Evolutionary conservation across 2,113 vertebrate species (phyloP).

Genomic region (Anarrhichthys ocellatus): DNA sequence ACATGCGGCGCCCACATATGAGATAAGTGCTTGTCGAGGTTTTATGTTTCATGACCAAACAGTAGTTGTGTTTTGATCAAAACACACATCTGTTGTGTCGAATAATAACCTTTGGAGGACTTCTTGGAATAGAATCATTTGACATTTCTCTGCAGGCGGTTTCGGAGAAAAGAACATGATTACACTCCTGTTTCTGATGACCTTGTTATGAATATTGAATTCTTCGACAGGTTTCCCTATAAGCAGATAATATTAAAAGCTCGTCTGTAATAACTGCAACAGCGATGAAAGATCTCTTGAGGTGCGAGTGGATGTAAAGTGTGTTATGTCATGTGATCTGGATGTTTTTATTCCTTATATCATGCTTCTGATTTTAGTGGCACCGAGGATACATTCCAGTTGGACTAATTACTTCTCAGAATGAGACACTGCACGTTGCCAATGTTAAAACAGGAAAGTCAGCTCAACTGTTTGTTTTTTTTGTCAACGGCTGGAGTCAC

Average conservation of each 20-base stretch:
- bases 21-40: conserved; percentile 46
- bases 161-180: conserved; percentile 47
- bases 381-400: neutral
- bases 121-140: conserved; percentile 73
- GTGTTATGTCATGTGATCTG: neutral
- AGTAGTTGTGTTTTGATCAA: conserved; percentile 77
- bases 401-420: conserved; percentile 38
- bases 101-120: conserved; percentile 61
- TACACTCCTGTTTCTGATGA: neutral
- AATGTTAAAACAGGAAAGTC: conserved; percentile 31
- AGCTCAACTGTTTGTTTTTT: conserved; percentile 29
- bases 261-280: neutral
- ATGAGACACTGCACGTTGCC: conserved; percentile 10
- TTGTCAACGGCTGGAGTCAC: conserved; percentile 33
- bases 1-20: conserved; percentile 58
- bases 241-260: neutral
- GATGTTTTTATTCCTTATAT: neutral
- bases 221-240: neutral
- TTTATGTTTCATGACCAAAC: conserved; percentile 80
- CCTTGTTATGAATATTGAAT: conserved; percentile 7
- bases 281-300: neutral
- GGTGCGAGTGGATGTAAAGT: neutral
- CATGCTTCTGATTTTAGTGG: neutral
- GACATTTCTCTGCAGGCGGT: conserved; percentile 49
- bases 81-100: conserved; percentile 74